Percentiles rank a stretch among this genome's conserved stretches.
These are phyloP conservation scores for Cheilosia variabilis DNA, from an alignment of 2,888 invertebrate genomes.

Conservation along the genomic window DNA sequence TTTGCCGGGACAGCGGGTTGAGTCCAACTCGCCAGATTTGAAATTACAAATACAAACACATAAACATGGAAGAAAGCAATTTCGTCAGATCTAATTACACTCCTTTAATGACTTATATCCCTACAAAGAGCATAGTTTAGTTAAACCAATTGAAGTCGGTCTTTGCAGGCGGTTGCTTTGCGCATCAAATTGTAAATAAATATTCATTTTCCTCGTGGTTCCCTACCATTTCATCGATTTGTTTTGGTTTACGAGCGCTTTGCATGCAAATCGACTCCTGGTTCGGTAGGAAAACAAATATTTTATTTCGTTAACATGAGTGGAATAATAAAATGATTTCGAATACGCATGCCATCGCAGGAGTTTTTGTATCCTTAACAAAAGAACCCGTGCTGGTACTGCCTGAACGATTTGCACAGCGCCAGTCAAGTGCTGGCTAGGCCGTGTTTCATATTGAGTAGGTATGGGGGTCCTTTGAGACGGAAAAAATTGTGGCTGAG, in stretches of 20 bases:
- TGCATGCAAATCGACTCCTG: conserved; percentile 9
- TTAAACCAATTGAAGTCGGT: not conserved
- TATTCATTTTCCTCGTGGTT: conserved; percentile 14
- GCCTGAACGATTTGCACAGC: conserved; percentile 26
- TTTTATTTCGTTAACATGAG: conserved; percentile 39
- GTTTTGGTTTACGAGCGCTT: not conserved
- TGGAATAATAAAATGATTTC: conserved; percentile 36
- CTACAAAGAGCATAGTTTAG: conserved; percentile 1
- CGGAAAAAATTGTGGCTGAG: not conserved
- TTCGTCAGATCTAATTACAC: conserved; percentile 23
- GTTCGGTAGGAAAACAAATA: conserved; percentile 1
- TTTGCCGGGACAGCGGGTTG: too few relatives aligned
- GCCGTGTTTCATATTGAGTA: not conserved
- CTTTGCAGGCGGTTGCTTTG: conserved; percentile 13
- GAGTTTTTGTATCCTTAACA: conserved; percentile 17
- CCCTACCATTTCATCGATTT: conserved; percentile 14
- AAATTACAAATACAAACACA: not conserved
- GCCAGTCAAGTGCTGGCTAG: not conserved
- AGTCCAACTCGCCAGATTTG: not conserved
- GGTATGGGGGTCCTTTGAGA: not conserved
- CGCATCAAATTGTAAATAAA: conserved; percentile 13
- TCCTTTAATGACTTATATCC: conserved; percentile 30
- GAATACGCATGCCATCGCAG: conserved; percentile 4
- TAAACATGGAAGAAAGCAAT: too few relatives aligned
- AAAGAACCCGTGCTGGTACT: conserved; percentile 22